phyloP scores from a whole-genome alignment of 2,888 invertebrate genomes.

The Nycteola revayana region DNA sequence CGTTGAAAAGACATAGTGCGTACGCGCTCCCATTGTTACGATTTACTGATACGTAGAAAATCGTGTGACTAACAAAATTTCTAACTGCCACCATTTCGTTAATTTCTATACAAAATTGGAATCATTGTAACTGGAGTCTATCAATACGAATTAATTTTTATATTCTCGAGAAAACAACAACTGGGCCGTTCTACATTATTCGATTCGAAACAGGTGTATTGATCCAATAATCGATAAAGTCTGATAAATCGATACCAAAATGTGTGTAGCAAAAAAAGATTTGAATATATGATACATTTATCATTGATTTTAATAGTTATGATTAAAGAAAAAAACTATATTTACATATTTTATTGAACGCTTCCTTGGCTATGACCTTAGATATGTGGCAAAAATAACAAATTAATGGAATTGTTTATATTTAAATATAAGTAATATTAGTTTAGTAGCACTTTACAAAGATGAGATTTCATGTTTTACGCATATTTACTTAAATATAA shows the following conservation, averaged over 20 bases:
- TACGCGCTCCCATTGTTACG: constrained; percentile 33
- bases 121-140: constrained; percentile 30
- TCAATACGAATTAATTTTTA: constrained; percentile 20
- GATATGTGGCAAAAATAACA: too few species aligned
- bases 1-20: constrained; percentile 26
- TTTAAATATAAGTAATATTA: too few species aligned
- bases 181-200: constrained; percentile 32
- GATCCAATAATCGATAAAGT: constrained; percentile 18
- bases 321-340: constrained; percentile 24
- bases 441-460: neutral
- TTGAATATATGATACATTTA: constrained; percentile 7
- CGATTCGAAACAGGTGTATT: constrained; percentile 33
- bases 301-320: constrained; percentile 23
- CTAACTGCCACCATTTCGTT: constrained; percentile 17
- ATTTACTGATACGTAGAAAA: constrained; percentile 21
- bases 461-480: too few species aligned
- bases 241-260: constrained; percentile 18
- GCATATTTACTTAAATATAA: too few species aligned
- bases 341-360: constrained; percentile 23
- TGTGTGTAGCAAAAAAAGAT: constrained; percentile 15
- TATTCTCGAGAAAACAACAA: constrained; percentile 32
- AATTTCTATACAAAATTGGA: constrained; percentile 32
- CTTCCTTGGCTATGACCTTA: constrained; percentile 11
- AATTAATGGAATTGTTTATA: too few species aligned
- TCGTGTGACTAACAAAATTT: constrained; percentile 15